Evolutionary conservation across 2,888 invertebrate genomes (phyloP).

Genomic region (Lymantria monacha): DNA sequence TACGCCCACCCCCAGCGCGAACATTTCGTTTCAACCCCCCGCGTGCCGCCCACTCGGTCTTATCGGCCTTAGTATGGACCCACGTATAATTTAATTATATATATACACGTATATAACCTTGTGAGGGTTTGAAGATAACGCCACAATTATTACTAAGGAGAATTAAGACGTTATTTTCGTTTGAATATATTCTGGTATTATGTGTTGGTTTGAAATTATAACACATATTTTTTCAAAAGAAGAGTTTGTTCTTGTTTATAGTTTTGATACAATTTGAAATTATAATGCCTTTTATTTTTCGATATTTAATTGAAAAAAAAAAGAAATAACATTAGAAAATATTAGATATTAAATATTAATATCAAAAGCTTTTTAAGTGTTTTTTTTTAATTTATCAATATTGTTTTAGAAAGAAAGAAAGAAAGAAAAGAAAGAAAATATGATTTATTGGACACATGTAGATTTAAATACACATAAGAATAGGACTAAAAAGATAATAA

Average conservation of each 20-base stretch:
- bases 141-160: conserved; percentile 29
- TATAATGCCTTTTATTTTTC: too few relatives aligned
- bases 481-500: too few relatives aligned
- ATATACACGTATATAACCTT: conserved; percentile 24
- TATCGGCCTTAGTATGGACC: conserved; percentile 59
- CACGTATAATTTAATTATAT: conserved; percentile 51
- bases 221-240: background rate
- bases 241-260: background rate
- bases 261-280: too few relatives aligned
- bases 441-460: too few relatives aligned
- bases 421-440: too few relatives aligned
- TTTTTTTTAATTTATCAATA: too few relatives aligned
- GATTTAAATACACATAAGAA: too few relatives aligned
- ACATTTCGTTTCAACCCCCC: conserved; percentile 52
- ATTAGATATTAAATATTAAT: too few relatives aligned
- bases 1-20: conserved; percentile 59
- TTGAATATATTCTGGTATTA: conserved; percentile 1
- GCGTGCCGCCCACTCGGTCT: conserved; percentile 55
- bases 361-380: too few relatives aligned
- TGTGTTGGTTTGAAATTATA: conserved; percentile 1
- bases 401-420: too few relatives aligned
- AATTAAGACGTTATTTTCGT: conserved; percentile 29
- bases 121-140: conserved; percentile 34
- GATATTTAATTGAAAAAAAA: too few relatives aligned
- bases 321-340: too few relatives aligned